Evolutionary conservation across 2,888 invertebrate species (phyloP).

Genomic region (Lycophotia porphyrea): DNA sequence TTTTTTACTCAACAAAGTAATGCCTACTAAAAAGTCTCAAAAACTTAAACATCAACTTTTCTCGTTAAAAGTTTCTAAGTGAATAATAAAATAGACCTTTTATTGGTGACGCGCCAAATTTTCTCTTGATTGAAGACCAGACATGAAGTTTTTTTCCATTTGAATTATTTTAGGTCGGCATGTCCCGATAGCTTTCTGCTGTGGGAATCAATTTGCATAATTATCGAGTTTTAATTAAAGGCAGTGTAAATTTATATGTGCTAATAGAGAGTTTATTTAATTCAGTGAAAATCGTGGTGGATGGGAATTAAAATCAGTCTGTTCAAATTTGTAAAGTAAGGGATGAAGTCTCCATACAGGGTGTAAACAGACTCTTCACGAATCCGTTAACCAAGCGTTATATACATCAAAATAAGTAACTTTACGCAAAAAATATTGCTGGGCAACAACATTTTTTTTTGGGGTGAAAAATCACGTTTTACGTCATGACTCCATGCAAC

Average conservation of each 20-base stretch:
- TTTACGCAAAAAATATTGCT: too few species aligned
- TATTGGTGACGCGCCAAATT: slow-evolving; percentile 67
- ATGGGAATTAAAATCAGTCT: slow-evolving; percentile 14
- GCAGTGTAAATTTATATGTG: slow-evolving; percentile 49
- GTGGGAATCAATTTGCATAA: slow-evolving; percentile 68
- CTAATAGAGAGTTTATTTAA: slow-evolving; percentile 60
- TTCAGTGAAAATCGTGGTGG: slow-evolving; percentile 29
- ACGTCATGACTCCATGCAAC: too few species aligned
- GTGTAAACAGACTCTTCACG: too few species aligned
- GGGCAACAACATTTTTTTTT: too few species aligned
- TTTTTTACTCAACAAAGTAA: slow-evolving; percentile 62
- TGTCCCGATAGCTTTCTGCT: slow-evolving; percentile 39
- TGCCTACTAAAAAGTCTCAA: slow-evolving; percentile 63
- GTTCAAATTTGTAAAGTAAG: not conserved
- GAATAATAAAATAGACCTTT: slow-evolving; percentile 70
- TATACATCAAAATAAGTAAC: too few species aligned
- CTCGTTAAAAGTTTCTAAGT: slow-evolving; percentile 73
- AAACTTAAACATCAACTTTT: slow-evolving; percentile 70
- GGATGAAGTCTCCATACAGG: not conserved
- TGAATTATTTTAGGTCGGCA: slow-evolving; percentile 57
- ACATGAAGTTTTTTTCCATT: slow-evolving; percentile 56
- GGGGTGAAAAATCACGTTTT: too few species aligned
- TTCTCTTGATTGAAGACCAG: slow-evolving; percentile 62
- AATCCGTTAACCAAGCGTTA: too few species aligned
- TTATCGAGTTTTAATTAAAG: slow-evolving; percentile 63